Base-by-base conservation (phyloP, 2,888 invertebrate genomes). In the Hoplodrina ambigua region DNA sequence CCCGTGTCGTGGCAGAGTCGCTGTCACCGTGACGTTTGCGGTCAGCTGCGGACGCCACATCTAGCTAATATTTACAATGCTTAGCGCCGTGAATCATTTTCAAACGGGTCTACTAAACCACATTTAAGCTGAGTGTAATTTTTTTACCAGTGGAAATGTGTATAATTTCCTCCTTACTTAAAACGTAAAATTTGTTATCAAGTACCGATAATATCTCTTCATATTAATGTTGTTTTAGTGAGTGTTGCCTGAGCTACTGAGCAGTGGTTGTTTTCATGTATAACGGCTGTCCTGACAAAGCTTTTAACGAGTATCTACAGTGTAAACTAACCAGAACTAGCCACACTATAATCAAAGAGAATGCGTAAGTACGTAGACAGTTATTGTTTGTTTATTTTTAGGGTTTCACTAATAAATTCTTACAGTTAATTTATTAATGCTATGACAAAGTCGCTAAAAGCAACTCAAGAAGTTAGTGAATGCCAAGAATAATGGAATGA, bases 11-110 rank as follows among this genome's bases (percentile, higher is more conserved):
- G 62, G 53, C 65, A 55, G 67, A 71, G 57, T 65, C 73, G 64
- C 65, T 76, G 75, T 71, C 73, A 67, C 58, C 71, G 59, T 77
- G 78, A 79, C 77, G 70, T 69, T 59, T 87, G 88, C 83, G 87
- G 86, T 74, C 78, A 77, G 74, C 79, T 81, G 81, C 77, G 78
- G 72, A 58, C 70, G 64, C 72, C 80, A 80, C 63, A 81, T 84
- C 70, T 82, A 78, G 69, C 89, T 88, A 88, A 90, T 87, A 90
- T 88, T 89, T 88, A 87, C 88, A 86, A 73, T 75, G 76, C 82
- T 79, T 70, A 74, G 72, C 63, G 69, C 81, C 77, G 72, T 87
- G 89, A 86, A 87, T 89, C 85, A 90, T 88, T 83, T 85, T 66
- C 85, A 86, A 81, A 76, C 85, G 76, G 81, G 77, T 84, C 80